phyloP scores from a whole-genome alignment of 2,888 invertebrate species.

The Trachelus tabidus region DNA sequence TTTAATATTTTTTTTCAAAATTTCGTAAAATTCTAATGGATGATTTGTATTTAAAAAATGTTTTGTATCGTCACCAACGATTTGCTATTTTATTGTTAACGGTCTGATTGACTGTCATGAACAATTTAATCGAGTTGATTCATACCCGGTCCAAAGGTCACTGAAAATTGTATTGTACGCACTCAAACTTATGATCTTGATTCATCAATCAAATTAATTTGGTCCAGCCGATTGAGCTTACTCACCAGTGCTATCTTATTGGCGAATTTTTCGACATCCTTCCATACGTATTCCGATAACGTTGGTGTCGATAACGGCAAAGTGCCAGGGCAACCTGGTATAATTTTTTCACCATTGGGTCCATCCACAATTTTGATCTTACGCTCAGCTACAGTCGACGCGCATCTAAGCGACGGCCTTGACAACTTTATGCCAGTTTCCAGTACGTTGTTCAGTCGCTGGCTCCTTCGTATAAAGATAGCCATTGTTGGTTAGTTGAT shows the following conservation, averaged over 20 bases:
- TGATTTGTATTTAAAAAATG: background rate
- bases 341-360: slow-evolving; percentile 52
- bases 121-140: too few relatives aligned
- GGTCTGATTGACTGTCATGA: too few relatives aligned
- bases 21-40: background rate
- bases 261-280: slow-evolving; percentile 30
- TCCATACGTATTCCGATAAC: slow-evolving; percentile 53
- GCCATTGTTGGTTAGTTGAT: too few relatives aligned
- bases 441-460: background rate
- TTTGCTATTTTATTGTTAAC: too few relatives aligned
- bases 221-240: background rate
- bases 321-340: slow-evolving; percentile 39
- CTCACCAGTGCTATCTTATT: slow-evolving; percentile 53
- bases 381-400: slow-evolving; percentile 31
- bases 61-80: background rate
- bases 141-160: too few relatives aligned
- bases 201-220: too few relatives aligned
- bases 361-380: slow-evolving; percentile 35
- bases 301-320: slow-evolving; percentile 32
- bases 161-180: too few relatives aligned
- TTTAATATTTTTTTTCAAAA: background rate
- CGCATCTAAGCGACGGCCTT: slow-evolving; percentile 19
- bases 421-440: background rate
- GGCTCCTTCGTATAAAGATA: background rate
- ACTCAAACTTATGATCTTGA: too few relatives aligned